phyloP scores from a whole-genome alignment of 2,113 vertebrate species.

The Vulpes lagopus region DNA sequence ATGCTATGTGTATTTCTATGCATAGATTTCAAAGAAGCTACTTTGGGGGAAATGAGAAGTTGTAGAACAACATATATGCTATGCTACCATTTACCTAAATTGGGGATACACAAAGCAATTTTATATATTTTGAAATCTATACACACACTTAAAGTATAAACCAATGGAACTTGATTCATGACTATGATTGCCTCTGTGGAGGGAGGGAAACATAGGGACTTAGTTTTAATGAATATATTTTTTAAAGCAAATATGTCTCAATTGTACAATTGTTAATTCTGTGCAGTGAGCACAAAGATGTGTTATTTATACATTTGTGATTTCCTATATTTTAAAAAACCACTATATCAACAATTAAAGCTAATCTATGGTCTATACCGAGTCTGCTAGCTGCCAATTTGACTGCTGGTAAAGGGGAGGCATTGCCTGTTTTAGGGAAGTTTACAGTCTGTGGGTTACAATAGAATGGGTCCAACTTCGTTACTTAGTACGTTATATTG shows the following conservation, averaged over 20 bases:
- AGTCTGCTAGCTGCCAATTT: background rate
- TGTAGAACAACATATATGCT: background rate
- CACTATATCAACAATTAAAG: background rate
- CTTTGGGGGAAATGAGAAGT: background rate
- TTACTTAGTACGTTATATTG: background rate
- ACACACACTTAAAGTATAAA: constrained; percentile 9
- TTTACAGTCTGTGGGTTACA: fast-evolving
- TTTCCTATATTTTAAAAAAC: background rate
- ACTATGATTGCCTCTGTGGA: background rate
- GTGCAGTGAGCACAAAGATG: background rate
- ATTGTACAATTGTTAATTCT: background rate
- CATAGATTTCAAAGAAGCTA: background rate
- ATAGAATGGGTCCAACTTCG: background rate
- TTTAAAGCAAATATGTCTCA: background rate
- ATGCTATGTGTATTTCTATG: background rate
- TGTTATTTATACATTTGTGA: background rate
- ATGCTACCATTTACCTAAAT: background rate
- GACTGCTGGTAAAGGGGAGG: background rate
- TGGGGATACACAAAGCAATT: constrained; percentile 11
- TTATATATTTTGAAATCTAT: background rate
- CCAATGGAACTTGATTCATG: background rate
- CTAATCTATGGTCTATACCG: background rate
- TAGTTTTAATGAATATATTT: background rate
- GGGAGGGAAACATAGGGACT: background rate
- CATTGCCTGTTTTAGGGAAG: fast-evolving